Evolutionary conservation across 1,140 invertebrate genomes (phyloP).

Genomic region (Archivesica marissinica): DNA sequence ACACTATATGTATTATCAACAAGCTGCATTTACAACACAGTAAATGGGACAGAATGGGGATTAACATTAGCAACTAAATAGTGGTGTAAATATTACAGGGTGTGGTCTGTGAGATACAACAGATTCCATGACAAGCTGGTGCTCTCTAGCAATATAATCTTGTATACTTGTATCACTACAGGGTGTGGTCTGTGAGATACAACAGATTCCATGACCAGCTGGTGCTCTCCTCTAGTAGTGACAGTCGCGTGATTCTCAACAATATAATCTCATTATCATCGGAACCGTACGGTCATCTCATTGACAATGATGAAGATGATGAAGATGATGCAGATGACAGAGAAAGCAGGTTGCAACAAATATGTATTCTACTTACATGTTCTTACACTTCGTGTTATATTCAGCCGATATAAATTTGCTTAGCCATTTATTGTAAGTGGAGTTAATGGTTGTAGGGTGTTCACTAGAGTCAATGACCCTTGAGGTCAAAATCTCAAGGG

Average conservation of each 20-base stretch:
- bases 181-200: slow-evolving; percentile 96
- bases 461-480: too few relatives aligned
- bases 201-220: slow-evolving; percentile 99
- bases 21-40: too few relatives aligned
- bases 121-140: slow-evolving; percentile 98
- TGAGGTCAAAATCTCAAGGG: too few relatives aligned
- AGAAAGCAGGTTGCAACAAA: slow-evolving; percentile 55
- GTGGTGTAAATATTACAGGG: slow-evolving; percentile 87
- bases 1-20: too few relatives aligned
- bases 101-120: slow-evolving; percentile 97
- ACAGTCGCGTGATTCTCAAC: slow-evolving; percentile 94
- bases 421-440: too few relatives aligned
- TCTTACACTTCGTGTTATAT: too few relatives aligned
- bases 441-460: too few relatives aligned
- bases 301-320: slow-evolving; percentile 85
- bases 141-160: slow-evolving; percentile 88
- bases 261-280: slow-evolving; percentile 95
- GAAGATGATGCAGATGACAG: slow-evolving; percentile 82
- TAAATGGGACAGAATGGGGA: too few relatives aligned
- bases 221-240: slow-evolving; percentile 96
- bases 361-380: too few relatives aligned
- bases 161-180: slow-evolving; percentile 79
- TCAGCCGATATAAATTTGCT: too few relatives aligned
- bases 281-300: slow-evolving; percentile 88
- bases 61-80: too few relatives aligned